Base-by-base conservation (phyloP, 2,113 vertebrate genomes). In the Brachyistius frenatus region DNA sequence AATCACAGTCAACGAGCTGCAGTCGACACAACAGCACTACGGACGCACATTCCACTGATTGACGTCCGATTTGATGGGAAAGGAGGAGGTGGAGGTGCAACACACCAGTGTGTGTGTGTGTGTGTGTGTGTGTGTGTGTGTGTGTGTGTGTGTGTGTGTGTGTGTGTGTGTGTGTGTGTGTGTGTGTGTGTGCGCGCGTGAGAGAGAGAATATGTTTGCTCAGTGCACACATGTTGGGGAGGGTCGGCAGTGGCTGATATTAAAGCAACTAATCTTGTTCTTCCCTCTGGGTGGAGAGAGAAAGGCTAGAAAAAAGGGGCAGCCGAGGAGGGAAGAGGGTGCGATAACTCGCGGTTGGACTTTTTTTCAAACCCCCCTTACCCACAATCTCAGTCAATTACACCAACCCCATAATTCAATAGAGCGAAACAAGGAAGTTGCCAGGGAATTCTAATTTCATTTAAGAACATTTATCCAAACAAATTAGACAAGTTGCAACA, bases 251-350 rank as follows among this genome's bases (percentile, higher is more conserved):
- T 65, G 47, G 73, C 60, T 65, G 85, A 93, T 93, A 95, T 93
- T 94, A 93, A 93, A 94, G 81, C 87, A 86, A 93, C 91, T 92
- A 67, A 89, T 94, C 92, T 92, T 93, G 74, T 71, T 86, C 66
- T 78, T 73, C 76, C 88, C 86, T 88, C 81, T 81, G 81, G 90
- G 76, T 58, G 74, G 50, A 55, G 70, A 62, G 52, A 54, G 30
- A 61, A 32, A 73, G 23, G 66, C 60, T 66, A 39, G 55, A 41
- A 54, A 66, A 67, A 39, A 33, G 35, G 58, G 55, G 8, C 49
- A 65, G 52, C 33, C 31, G n/a, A 65, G 32, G 56, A 58, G 53
- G 63, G 23, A 46, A 55, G 36, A 35, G 3, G 69, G 58, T 11
- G 83, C 55, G 76, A 74, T 66, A 46, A 78, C 78, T 83, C 23